A percentile compares a stretch with the other conserved stretches of the same genome.
Conservation (phyloP, 2,797 vertebrate genomes). For the Ciconia nigra region DNA sequence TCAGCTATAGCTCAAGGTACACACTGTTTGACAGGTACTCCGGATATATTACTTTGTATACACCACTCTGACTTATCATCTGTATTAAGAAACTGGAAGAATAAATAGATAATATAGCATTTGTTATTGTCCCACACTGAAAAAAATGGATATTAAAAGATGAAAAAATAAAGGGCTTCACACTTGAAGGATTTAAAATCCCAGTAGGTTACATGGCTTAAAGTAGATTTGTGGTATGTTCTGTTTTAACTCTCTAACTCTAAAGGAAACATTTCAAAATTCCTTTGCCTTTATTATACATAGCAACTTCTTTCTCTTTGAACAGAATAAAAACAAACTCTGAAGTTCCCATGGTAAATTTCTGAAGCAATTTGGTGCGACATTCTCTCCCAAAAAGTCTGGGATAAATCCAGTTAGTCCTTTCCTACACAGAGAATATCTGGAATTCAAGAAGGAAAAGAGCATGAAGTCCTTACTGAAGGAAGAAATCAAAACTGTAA, state of each 20-base stretch:
- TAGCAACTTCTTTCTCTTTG: background rate
- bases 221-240: background rate
- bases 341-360: background rate
- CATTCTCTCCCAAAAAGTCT: background rate
- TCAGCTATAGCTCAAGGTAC: background rate
- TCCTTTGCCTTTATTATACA: background rate
- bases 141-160: background rate
- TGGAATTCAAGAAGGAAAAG: background rate
- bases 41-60: background rate
- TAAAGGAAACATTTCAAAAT: background rate
- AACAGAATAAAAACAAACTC: background rate
- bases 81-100: background rate
- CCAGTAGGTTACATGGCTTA: background rate
- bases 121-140: background rate
- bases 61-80: background rate
- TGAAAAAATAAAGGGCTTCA: background rate
- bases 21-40: rapidly evolving
- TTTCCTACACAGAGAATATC: background rate
- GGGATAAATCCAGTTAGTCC: background rate
- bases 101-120: background rate
- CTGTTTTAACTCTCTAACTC: background rate
- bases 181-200: background rate
- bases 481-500: background rate
- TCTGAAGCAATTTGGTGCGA: background rate
- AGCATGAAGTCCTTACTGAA: background rate